Percentiles rank a stretch among this genome's conserved stretches.
Evolutionary conservation across 1,140 invertebrate species (phyloP).

Genomic region (Gonioctena quinquepunctata): DNA sequence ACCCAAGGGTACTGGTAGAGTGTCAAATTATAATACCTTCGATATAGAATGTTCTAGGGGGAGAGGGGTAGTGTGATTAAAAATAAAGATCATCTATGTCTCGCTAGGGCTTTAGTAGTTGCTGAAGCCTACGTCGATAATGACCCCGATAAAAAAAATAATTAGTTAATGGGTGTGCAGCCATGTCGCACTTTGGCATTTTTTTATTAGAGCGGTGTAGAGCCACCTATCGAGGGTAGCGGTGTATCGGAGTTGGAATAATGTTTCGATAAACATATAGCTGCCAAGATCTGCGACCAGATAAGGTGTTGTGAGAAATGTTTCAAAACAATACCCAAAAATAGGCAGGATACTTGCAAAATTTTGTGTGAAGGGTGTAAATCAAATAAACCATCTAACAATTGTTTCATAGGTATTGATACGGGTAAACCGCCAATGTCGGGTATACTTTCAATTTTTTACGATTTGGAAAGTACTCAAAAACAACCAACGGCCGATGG

Average conservation of each 20-base stretch:
- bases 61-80: slow-evolving; percentile 5
- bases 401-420: slow-evolving; percentile 13
- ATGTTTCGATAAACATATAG: slow-evolving; percentile 21
- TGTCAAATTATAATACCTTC: slow-evolving; percentile 9
- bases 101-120: slow-evolving; percentile 18
- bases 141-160: not conserved
- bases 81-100: slow-evolving; percentile 23
- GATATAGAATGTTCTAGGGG: slow-evolving; percentile 12
- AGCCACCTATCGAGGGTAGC: not conserved
- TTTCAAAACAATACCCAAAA: not conserved
- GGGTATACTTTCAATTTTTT: not conserved
- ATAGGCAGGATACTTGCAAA: not conserved
- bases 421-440: not conserved
- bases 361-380: slow-evolving; percentile 9
- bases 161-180: not conserved
- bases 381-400: not conserved
- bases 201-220: not conserved
- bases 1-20: not conserved
- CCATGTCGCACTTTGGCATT: not conserved
- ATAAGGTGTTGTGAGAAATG: slow-evolving; percentile 2
- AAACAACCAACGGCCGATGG: not conserved
- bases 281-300: not conserved
- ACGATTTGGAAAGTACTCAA: not conserved
- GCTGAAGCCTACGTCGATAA: slow-evolving; percentile 5
- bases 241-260: too few species aligned